Conservation (phyloP, 2,113 vertebrate species). For the Typhlomys cinereus region DNA sequence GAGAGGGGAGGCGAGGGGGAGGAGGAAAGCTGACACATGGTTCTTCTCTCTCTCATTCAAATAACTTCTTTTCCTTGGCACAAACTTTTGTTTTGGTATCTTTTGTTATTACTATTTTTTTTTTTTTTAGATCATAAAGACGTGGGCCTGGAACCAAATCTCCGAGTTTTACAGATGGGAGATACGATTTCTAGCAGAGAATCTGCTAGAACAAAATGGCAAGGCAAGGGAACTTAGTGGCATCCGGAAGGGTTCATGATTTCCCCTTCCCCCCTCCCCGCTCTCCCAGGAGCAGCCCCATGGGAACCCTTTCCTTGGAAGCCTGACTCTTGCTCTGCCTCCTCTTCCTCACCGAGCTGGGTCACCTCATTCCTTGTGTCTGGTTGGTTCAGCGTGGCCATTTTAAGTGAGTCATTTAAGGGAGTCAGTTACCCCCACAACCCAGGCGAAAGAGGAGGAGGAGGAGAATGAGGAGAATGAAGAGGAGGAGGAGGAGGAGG, state of each 20-base stretch:
- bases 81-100: conserved; percentile 45
- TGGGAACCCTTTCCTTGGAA: rapidly evolving
- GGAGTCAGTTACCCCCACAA: rapidly evolving
- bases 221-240: background rate
- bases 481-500: too few species aligned
- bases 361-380: rapidly evolving
- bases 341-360: rapidly evolving
- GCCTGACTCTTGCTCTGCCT: too few species aligned
- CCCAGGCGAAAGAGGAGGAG: background rate
- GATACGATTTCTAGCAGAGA: background rate
- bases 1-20: background rate
- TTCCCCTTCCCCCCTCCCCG: background rate
- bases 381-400: background rate
- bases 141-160: conserved; percentile 19
- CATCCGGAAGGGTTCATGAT: rapidly evolving
- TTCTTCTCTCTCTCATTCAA: background rate
- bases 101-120: conserved; percentile 42
- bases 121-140: conserved; percentile 52
- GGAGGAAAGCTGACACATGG: background rate
- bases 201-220: background rate
- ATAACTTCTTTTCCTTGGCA: conserved; percentile 33
- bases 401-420: too few species aligned
- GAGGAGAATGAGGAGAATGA: too few species aligned
- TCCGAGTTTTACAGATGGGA: background rate
- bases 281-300: background rate